Base-by-base conservation (phyloP, 2,113 vertebrate genomes). In the Machaerirhynchus nigripectus region DNA sequence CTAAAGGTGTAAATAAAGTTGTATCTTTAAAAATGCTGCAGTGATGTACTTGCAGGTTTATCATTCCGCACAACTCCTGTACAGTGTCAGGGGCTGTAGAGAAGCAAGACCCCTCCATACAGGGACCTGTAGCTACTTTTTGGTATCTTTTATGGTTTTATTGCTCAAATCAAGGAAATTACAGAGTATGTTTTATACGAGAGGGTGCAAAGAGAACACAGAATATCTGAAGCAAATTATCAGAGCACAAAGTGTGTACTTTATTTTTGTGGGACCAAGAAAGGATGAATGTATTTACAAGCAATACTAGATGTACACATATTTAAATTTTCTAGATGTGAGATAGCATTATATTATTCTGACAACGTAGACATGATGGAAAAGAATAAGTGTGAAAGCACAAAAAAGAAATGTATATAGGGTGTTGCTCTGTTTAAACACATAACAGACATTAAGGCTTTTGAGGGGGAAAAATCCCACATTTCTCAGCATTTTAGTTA, bases 401-500 rank as follows among this genome's bases (percentile, higher is more conserved):
- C 9, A 26, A 26, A n/a, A 59, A 69, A 49, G 17, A 70, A 5
- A 2, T 26, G 2, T 56, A 20, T 70, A 28, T 39, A 46, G 10
- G 1, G 5, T 63, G 15, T 6, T 8, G 4, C 1, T 53, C 7
- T 73, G 37, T 94, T 76, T 81, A 47, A 71, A 33, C 10, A 44
- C 0, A 3, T 59, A 59, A 31, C 5, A 35, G 30, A 23, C 9
- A 50, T n/a, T 35, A 57, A 57, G 7, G 1, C 2, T 73, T 90
- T 84, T 40, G 7, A n/a, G 8, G 7, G 4, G 1, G 24, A 71
- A 35, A 47, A 22, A 1, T 2, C 1, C 3, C 2, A 13, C 0
- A 74, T 31, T 65, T 90, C 47, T 10, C 19, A 68, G 21, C 5
- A 18, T 57, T 60, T 81, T 37, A 40, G 3, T 53, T 69, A 40